Evolutionary conservation across 2,113 vertebrate genomes (phyloP).

Genomic region (Ciconia maguari): DNA sequence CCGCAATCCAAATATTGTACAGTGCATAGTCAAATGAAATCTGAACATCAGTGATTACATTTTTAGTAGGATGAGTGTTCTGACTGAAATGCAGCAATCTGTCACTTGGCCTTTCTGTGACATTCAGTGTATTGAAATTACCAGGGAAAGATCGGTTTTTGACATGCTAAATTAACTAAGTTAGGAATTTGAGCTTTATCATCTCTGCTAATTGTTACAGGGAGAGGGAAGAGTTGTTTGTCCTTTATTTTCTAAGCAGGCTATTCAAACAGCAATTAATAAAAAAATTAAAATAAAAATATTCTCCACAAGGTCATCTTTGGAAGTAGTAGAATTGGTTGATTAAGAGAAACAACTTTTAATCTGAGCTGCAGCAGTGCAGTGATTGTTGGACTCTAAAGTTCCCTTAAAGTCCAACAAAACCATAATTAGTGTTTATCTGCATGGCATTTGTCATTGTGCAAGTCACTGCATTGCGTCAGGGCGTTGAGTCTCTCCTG

Average conservation of each 20-base stretch:
- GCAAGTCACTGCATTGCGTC: accelerated
- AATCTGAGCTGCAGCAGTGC: neutral
- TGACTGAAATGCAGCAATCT: constrained; percentile 79
- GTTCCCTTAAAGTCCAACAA: neutral
- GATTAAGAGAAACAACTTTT: neutral
- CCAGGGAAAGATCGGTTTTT: constrained; percentile 74
- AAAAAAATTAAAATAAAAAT: neutral
- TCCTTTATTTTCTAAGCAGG: neutral
- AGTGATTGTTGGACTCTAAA: neutral
- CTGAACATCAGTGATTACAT: constrained; percentile 62
- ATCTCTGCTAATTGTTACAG: constrained; percentile 66
- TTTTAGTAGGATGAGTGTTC: constrained; percentile 72
- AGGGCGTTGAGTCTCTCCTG: neutral
- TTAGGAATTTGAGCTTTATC: constrained; percentile 73
- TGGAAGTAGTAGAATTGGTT: neutral
- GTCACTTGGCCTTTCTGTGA: constrained; percentile 82
- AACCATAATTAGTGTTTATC: neutral
- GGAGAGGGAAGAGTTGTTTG: neutral
- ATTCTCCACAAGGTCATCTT: neutral
- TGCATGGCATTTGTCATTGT: neutral
- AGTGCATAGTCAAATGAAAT: constrained; percentile 37
- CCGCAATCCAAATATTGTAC: constrained; percentile 57
- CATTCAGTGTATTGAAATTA: constrained; percentile 81
- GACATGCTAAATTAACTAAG: constrained; percentile 75
- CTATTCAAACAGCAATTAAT: constrained; percentile 37